phyloP scores from a whole-genome alignment of 2,888 invertebrate species.

The Tolmerus cingulatus region DNA sequence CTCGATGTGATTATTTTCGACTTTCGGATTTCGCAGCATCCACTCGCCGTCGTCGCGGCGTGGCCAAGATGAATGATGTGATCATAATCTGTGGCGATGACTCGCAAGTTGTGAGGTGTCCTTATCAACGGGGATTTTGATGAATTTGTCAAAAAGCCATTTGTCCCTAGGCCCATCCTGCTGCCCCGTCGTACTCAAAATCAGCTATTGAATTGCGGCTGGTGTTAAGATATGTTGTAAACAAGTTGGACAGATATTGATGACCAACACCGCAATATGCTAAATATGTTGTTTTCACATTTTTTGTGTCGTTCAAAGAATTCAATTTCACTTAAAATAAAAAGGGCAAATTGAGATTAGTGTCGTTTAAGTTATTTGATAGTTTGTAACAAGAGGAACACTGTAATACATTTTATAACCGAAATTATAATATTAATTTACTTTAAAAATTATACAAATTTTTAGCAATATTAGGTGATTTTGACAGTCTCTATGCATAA shows the following conservation, averaged over 20 bases:
- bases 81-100: neutral
- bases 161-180: neutral
- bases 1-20: neutral
- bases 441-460: too few species aligned
- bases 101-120: neutral
- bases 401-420: too few species aligned
- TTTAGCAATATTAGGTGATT: too few species aligned
- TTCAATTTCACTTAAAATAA: too few species aligned
- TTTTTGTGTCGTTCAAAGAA: too few species aligned
- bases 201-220: neutral
- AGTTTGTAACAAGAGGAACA: too few species aligned
- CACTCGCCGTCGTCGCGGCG: neutral
- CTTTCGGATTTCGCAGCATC: neutral
- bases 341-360: too few species aligned
- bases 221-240: neutral
- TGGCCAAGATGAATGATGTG: neutral
- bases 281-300: neutral
- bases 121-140: neutral
- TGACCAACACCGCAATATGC: neutral
- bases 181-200: neutral
- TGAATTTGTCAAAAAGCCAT: neutral
- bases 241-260: neutral
- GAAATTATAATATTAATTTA: too few species aligned
- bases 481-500: too few species aligned
- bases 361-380: too few species aligned